Percentiles rank a stretch among this genome's conserved stretches.
Evolutionary conservation across 2,797 vertebrate genomes (phyloP).

Genomic region (Peromyscus nudipes): DNA sequence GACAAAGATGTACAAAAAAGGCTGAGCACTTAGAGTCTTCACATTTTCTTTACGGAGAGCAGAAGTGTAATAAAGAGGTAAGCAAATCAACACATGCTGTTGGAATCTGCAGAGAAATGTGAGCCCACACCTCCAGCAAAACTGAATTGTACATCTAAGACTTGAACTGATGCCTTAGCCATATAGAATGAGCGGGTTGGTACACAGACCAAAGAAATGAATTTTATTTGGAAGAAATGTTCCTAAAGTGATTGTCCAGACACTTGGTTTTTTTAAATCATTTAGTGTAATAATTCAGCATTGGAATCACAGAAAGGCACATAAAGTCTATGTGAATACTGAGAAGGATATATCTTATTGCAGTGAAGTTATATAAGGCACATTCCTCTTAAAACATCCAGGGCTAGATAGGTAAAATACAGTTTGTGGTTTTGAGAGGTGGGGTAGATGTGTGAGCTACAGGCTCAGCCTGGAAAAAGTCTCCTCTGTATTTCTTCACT

Average conservation of each 20-base stretch:
- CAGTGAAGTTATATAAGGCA: background rate
- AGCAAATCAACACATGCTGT: background rate
- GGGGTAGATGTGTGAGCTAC: background rate
- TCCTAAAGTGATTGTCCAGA: background rate
- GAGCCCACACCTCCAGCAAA: background rate
- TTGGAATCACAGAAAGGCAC: background rate
- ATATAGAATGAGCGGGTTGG: background rate
- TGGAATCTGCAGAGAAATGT: background rate
- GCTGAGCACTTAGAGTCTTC: background rate
- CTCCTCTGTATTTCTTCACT: conserved; percentile 59
- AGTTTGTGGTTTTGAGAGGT: background rate
- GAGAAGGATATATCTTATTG: background rate
- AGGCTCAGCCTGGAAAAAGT: conserved; percentile 55
- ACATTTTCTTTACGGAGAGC: background rate
- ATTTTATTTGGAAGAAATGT: background rate
- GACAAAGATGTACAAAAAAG: background rate
- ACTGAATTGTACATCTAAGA: background rate
- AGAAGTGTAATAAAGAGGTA: background rate
- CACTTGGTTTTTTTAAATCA: conserved; percentile 24
- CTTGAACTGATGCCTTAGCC: background rate
- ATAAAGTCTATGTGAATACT: background rate
- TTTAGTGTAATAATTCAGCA: conserved; percentile 20
- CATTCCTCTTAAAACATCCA: background rate
- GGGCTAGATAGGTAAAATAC: conserved; percentile 33
- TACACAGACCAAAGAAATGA: background rate